A percentile compares a stretch with the other conserved stretches of the same genome.
These are phyloP conservation scores for Corythornis vintsioides DNA, from an alignment of 2,113 vertebrate species.

Conservation along the genomic window DNA sequence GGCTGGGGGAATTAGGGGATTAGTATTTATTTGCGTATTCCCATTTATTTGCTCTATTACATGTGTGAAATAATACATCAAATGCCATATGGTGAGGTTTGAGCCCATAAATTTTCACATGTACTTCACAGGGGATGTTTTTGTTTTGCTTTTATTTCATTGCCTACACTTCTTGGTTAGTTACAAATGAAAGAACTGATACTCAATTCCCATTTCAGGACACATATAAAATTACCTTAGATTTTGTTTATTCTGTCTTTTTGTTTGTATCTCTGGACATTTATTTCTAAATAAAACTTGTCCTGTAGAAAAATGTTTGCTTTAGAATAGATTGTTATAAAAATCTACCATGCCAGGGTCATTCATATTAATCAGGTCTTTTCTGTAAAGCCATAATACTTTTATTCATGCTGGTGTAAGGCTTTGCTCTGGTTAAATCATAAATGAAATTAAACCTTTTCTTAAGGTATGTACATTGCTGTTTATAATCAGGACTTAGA, in stretches of 20 bases:
- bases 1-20: constrained; percentile 21
- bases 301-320: constrained; percentile 14
- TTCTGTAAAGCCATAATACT: constrained; percentile 47
- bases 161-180: neutral
- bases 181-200: neutral
- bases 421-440: neutral
- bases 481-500: neutral
- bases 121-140: neutral
- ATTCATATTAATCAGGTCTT: constrained; percentile 37
- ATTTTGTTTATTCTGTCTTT: constrained; percentile 37
- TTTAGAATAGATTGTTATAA: neutral
- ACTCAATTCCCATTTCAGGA: constrained; percentile 12
- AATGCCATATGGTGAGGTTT: constrained; percentile 22
- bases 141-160: neutral
- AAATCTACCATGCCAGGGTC: neutral
- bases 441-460: neutral
- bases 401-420: constrained; percentile 44
- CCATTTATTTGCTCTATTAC: constrained; percentile 50
- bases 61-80: constrained; percentile 50
- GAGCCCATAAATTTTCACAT: constrained; percentile 46
- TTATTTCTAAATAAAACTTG: constrained; percentile 56
- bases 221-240: neutral
- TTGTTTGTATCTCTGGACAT: neutral
- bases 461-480: neutral
- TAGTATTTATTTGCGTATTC: constrained; percentile 33